These are phyloP conservation scores for Zeugodacus cucurbitae DNA, from an alignment of 1,140 invertebrate genomes.

Conservation along the genomic window DNA sequence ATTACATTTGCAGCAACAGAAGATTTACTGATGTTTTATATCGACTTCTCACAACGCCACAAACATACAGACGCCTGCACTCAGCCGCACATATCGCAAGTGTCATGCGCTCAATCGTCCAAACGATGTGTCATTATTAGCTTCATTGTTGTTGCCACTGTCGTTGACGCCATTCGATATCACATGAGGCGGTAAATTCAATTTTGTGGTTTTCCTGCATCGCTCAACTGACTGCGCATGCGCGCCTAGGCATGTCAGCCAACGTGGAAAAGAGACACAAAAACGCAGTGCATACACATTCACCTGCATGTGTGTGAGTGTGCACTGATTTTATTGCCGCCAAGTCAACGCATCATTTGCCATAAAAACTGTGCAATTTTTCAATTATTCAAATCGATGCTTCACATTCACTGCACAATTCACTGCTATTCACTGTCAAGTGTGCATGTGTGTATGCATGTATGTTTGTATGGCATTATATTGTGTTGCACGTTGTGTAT, in stretches of 20 bases:
- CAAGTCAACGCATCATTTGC: constrained; percentile 39
- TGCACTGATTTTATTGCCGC: background rate
- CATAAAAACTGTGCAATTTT: constrained; percentile 34
- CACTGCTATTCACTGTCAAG: no score
- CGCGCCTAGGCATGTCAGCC: constrained; percentile 63
- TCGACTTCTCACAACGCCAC: background rate
- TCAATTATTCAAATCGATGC: constrained; percentile 10
- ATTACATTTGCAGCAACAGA: background rate
- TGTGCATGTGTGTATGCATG: background rate
- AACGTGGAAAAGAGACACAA: background rate
- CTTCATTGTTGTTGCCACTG: constrained; percentile 4
- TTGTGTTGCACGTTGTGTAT: background rate
- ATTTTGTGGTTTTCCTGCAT: constrained; percentile 66
- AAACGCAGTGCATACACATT: background rate
- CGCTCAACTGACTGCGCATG: constrained; percentile 59
- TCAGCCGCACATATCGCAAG: background rate
- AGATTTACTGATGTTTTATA: background rate
- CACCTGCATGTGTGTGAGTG: background rate
- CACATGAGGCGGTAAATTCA: constrained; percentile 66
- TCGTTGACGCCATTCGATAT: constrained; percentile 44
- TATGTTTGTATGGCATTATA: background rate
- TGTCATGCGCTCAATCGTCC: background rate
- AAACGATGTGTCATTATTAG: background rate
- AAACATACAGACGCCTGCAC: background rate
- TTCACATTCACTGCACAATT: constrained; percentile 16